Percentiles rank a stretch among this genome's conserved stretches.
These are phyloP conservation scores for Xestia sexstrigata DNA, from an alignment of 2,888 invertebrate species.

Conservation along the genomic window DNA sequence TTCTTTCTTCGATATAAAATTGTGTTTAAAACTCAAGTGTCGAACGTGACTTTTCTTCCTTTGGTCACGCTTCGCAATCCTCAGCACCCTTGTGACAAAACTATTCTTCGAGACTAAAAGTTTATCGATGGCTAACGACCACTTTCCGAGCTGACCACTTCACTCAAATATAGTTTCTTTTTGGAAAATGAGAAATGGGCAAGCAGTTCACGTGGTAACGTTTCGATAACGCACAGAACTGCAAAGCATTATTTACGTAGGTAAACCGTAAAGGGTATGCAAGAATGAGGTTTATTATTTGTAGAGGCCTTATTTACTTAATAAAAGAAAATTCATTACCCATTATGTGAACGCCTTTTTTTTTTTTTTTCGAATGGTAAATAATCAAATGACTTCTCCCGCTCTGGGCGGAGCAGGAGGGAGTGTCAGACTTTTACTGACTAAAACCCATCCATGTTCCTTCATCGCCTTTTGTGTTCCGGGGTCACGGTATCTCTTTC, in stretches of 20 bases:
- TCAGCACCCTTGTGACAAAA: slow-evolving; percentile 25
- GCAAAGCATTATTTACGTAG: neutral
- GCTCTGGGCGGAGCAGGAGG: too few relatives aligned
- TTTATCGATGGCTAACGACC: slow-evolving; percentile 66
- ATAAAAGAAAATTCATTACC: neutral
- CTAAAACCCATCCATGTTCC: too few relatives aligned
- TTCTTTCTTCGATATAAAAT: slow-evolving; percentile 9
- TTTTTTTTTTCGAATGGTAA: too few relatives aligned
- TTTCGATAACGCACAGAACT: neutral
- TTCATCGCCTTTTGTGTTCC: too few relatives aligned
- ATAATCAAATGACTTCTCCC: too few relatives aligned
- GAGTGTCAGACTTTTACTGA: too few relatives aligned
- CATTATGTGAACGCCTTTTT: neutral
- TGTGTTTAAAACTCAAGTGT: slow-evolving; percentile 21
- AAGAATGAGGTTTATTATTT: neutral
- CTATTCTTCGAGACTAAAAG: slow-evolving; percentile 47
- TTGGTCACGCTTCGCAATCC: slow-evolving; percentile 14
- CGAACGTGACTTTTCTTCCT: slow-evolving; percentile 34
- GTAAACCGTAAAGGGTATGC: neutral
- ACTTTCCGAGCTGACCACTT: slow-evolving; percentile 54
- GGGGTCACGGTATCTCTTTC: too few relatives aligned
- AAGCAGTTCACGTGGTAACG: neutral
- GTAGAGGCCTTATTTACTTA: neutral
- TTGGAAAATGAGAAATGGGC: neutral
- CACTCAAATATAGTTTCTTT: slow-evolving; percentile 5